A percentile compares a stretch with the other conserved stretches of the same genome.
These are phyloP conservation scores for Campylomormyrus numenius DNA, from an alignment of 2,113 vertebrate genomes.

Conservation along the genomic window DNA sequence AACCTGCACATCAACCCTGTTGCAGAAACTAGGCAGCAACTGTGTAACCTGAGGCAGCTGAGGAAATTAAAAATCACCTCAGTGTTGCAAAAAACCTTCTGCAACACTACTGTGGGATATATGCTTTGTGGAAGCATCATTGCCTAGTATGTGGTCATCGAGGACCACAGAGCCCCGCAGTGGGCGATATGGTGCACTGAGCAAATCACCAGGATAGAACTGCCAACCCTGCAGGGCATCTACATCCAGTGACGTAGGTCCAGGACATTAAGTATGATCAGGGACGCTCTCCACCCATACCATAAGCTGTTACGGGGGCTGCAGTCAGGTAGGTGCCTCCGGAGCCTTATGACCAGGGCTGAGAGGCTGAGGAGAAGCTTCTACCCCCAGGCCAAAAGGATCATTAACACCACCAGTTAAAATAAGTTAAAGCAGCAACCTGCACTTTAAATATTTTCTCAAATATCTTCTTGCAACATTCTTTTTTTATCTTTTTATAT, in stretches of 20 bases:
- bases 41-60: neutral
- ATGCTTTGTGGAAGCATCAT: neutral
- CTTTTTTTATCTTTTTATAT: too few relatives aligned
- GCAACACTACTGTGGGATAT: neutral
- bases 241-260: too few relatives aligned
- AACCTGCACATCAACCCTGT: neutral
- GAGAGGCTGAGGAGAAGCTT: neutral
- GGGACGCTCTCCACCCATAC: too few relatives aligned
- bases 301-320: too few relatives aligned
- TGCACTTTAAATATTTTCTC: neutral
- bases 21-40: neutral
- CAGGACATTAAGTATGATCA: too few relatives aligned
- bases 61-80: neutral
- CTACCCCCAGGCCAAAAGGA: neutral
- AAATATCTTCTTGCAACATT: neutral
- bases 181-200: neutral
- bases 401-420: neutral
- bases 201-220: neutral
- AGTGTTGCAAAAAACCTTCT: neutral
- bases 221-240: neutral
- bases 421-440: neutral
- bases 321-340: neutral
- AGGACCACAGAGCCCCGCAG: neutral
- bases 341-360: neutral
- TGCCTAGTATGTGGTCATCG: neutral